Evolutionary conservation across 2,797 vertebrate genomes (phyloP).

Genomic region (Sebastes taczanowskii): DNA sequence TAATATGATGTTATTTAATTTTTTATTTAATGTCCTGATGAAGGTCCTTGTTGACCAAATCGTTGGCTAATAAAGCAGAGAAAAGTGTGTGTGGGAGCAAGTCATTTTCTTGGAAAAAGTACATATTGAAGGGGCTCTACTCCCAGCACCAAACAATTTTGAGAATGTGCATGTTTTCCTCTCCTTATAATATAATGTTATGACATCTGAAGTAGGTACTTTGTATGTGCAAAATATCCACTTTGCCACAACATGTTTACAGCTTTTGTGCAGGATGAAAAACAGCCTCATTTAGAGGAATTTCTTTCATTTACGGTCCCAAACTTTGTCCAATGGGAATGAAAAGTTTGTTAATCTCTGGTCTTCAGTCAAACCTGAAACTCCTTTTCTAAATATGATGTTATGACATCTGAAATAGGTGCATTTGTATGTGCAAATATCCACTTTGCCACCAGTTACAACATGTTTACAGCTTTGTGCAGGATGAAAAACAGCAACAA

Average conservation of each 20-base stretch:
- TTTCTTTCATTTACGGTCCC: not conserved
- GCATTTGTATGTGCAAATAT: not conserved
- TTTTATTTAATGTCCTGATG: too few species aligned
- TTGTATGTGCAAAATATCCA: not conserved
- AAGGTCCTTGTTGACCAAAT: too few species aligned
- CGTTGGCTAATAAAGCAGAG: too few species aligned
- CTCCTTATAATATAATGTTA: not conserved
- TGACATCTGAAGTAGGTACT: not conserved
- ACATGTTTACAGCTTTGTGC: not conserved
- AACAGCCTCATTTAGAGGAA: not conserved
- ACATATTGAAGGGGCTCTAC: too few species aligned
- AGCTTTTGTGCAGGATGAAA: not conserved
- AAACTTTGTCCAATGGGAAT: not conserved
- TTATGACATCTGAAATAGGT: not conserved
- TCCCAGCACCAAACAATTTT: too few species aligned
- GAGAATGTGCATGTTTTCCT: too few species aligned
- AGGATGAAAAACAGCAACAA: not conserved
- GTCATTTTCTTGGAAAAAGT: too few species aligned
- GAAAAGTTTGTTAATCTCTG: conserved; percentile 19
- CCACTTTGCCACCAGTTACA: not conserved
- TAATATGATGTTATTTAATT: not conserved
- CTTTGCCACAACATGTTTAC: not conserved
- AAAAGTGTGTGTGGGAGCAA: too few species aligned
- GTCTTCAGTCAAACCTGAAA: not conserved
- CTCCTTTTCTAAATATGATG: too few species aligned